These are phyloP conservation scores for Rhopalosiphum maidis DNA, from an alignment of 1,140 invertebrate species.

Conservation along the genomic window DNA sequence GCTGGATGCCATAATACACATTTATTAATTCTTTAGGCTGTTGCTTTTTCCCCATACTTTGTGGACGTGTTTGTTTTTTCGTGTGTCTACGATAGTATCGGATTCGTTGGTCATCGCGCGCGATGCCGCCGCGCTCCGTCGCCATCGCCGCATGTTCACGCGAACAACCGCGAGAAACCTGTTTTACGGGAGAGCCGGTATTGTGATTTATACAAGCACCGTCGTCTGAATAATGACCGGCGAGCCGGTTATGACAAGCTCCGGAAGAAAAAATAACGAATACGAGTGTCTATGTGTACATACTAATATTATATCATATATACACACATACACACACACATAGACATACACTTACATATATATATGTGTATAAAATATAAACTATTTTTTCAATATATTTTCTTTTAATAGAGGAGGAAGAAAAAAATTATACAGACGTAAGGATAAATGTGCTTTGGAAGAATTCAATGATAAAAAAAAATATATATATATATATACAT, in stretches of 20 bases:
- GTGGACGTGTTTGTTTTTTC: slow-evolving; percentile 50
- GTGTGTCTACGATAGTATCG: slow-evolving; percentile 47
- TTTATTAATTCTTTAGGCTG: slow-evolving; percentile 36
- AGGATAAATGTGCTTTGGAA: slow-evolving; percentile 19
- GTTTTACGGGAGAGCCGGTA: slow-evolving; percentile 34
- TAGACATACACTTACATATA: not conserved
- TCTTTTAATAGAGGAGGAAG: not conserved
- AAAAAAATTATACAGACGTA: not conserved
- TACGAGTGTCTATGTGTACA: not conserved
- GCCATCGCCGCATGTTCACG: slow-evolving; percentile 33
- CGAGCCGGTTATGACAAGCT: slow-evolving; percentile 56
- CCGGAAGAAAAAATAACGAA: slow-evolving; percentile 49
- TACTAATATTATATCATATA: slow-evolving; percentile 50
- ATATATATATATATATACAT: too few relatives aligned
- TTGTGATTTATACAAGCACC: slow-evolving; percentile 56
- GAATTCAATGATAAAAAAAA: slow-evolving; percentile 25
- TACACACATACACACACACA: not conserved
- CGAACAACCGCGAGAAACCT: slow-evolving; percentile 50
- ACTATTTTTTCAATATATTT: slow-evolving; percentile 46
- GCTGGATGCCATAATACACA: slow-evolving; percentile 22
- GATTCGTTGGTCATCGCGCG: slow-evolving; percentile 49
- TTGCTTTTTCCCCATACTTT: slow-evolving; percentile 19
- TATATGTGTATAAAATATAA: not conserved
- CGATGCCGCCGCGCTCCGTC: not conserved
- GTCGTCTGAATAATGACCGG: slow-evolving; percentile 54